These are phyloP conservation scores for Mormyrops attenuatus DNA, from an alignment of 2,797 vertebrate species.

Conservation along the genomic window DNA sequence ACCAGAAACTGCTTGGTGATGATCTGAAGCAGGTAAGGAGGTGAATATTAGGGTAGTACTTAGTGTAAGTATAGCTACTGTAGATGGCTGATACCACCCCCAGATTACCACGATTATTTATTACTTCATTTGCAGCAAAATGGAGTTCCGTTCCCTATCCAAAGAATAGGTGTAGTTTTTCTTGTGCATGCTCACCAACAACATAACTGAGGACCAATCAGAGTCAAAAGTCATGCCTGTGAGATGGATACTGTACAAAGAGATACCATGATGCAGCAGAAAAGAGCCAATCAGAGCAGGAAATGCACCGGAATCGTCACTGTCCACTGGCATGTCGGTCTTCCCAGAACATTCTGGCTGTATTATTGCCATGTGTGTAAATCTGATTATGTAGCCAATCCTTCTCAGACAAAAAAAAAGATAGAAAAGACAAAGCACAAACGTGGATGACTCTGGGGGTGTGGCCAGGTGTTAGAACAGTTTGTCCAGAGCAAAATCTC, in stretches of 20 bases:
- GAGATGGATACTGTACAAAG: background rate
- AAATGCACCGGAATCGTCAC: background rate
- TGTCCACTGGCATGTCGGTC: background rate
- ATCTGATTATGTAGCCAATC: background rate
- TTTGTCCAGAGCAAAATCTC: background rate
- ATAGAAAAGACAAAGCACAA: background rate
- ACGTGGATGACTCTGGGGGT: background rate
- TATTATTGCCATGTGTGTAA: background rate
- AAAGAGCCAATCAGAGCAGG: background rate
- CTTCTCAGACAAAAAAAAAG: background rate
- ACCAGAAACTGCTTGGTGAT: background rate
- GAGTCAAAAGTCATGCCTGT: background rate
- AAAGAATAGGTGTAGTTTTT: background rate
- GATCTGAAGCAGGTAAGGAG: background rate
- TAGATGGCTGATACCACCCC: background rate
- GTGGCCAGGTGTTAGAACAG: background rate
- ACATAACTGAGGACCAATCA: background rate
- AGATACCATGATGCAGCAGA: background rate
- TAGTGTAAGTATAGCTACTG: background rate
- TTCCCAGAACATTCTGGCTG: background rate
- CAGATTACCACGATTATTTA: background rate
- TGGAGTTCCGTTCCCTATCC: background rate
- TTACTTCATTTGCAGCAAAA: background rate
- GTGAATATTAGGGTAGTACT: background rate
- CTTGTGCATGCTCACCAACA: background rate